Evolutionary conservation across 2,797 vertebrate species (phyloP), one percentile per base, ranked within the genome.

Genomic region (Atherinosoma microstoma): DNA sequence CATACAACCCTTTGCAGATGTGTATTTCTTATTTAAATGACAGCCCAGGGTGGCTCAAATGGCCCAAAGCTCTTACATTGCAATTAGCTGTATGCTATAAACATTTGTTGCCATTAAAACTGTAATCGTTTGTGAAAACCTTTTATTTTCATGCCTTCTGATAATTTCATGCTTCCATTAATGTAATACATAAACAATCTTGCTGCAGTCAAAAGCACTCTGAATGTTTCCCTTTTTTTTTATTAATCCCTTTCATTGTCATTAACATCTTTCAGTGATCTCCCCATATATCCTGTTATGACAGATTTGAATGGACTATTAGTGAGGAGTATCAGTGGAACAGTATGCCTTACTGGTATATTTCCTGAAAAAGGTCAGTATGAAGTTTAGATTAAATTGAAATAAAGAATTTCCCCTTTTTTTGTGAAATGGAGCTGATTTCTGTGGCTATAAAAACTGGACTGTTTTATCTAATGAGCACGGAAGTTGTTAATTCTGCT

Each of bases 381-480:
- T 63, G 20, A 36, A 22, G 62, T 64, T 61, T 20, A 75, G 64
- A 56, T 64, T 2, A 27, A 69, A 66, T 18, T 29, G n/a, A 79
- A 70, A 80, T 24, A 47, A 54, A 54, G 16, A 76, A 76, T 22
- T 58, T 56, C 66, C 65, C 70, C 71, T 83, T 79, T 71, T 70
- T 70, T 83, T 72, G 61, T 30, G 49, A 68, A 61, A 62, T 24
- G 29, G 64, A 65, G 16, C 64, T 62, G 57, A n/a, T 67, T 78
- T 75, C 20, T 36, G n/a, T 30, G 61, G 40, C 73, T 70, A 16
- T 73, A 61, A 82, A 74, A 66, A 54, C 69, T 1, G 15, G 57
- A n/a, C 36, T 58, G 51, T 80, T 86, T 86, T 64, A 80, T 82
- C 77, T 87, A 84, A 91, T 77, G 82, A 89, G 79, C 67, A 65